Percentiles rank a stretch among this genome's conserved stretches.
Conservation (phyloP, 2,797 vertebrate species). For the Hoplostethus mediterraneus region DNA sequence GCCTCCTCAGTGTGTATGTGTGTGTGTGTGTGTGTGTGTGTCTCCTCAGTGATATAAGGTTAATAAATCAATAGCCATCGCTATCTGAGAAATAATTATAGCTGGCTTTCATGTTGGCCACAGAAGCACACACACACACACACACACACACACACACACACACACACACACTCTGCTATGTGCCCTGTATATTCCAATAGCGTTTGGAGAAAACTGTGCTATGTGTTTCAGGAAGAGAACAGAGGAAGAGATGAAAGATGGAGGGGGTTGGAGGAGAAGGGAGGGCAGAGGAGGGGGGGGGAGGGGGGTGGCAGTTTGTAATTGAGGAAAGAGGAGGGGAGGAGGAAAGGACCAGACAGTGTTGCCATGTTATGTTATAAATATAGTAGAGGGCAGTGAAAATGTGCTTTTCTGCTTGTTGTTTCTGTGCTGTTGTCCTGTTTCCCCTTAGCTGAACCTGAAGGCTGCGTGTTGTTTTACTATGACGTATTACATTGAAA, state of each 20-base stretch:
- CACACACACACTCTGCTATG: background rate
- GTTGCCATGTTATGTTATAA: background rate
- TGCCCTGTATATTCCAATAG: slow-evolving; percentile 29
- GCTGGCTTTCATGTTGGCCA: slow-evolving; percentile 52
- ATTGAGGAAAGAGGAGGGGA: slow-evolving; percentile 20
- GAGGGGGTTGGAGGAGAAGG: slow-evolving; percentile 15
- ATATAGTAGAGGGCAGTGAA: too few species aligned
- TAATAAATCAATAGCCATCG: slow-evolving; percentile 68
- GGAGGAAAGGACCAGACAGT: background rate
- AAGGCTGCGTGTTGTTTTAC: background rate
- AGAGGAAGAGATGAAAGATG: slow-evolving; percentile 38
- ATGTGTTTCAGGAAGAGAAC: slow-evolving; percentile 29
- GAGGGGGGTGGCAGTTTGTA: slow-evolving; percentile 17
- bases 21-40: slow-evolving; percentile 1
- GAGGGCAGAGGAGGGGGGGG: background rate
- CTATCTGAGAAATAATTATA: slow-evolving; percentile 71
- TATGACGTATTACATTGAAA: background rate
- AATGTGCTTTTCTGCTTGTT: background rate
- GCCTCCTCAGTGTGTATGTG: too few species aligned
- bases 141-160: slow-evolving; percentile 1
- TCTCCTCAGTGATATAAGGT: slow-evolving; percentile 58
- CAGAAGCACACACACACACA: slow-evolving; percentile 11
- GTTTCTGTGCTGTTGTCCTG: too few species aligned
- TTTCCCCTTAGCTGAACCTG: background rate
- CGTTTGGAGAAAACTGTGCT: slow-evolving; percentile 36